phyloP scores from a whole-genome alignment of 1,140 invertebrate species.

The Ceratosolen solmsi region DNA sequence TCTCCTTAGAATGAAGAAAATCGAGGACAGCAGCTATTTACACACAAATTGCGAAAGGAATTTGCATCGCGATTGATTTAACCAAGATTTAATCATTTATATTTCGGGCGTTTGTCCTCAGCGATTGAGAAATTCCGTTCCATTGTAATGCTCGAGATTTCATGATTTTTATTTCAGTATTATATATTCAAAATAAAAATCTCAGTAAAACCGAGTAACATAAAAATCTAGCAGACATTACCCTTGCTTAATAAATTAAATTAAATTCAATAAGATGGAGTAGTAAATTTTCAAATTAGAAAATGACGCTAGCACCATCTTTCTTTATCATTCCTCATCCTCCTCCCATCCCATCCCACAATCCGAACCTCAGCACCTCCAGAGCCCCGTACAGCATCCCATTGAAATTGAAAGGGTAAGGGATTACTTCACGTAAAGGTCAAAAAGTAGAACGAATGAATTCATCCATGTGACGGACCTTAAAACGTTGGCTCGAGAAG shows the following conservation, averaged over 20 bases:
- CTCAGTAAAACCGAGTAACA: neutral
- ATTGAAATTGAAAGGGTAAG: neutral
- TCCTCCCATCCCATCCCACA: neutral
- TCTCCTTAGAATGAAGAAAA: neutral
- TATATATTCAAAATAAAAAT: neutral
- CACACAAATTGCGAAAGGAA: neutral
- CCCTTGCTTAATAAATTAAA: neutral
- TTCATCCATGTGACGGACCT: neutral
- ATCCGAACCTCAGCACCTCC: too few species aligned
- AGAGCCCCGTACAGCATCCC: too few species aligned
- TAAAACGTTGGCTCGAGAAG: neutral
- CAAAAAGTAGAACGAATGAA: neutral
- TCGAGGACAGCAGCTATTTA: neutral
- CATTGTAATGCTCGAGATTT: too few species aligned
- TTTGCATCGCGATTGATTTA: constrained; percentile 4
- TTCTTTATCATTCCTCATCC: neutral
- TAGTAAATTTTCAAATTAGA: neutral
- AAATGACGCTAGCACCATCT: too few species aligned
- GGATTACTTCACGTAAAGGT: neutral
- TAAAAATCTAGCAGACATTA: neutral
- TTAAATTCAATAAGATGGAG: neutral
- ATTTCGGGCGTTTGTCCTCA: neutral
- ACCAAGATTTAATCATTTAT: neutral
- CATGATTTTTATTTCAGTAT: neutral
- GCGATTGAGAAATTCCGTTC: neutral